These are phyloP conservation scores for Spisula solida DNA, from an alignment of 2,888 invertebrate genomes.

Conservation along the genomic window DNA sequence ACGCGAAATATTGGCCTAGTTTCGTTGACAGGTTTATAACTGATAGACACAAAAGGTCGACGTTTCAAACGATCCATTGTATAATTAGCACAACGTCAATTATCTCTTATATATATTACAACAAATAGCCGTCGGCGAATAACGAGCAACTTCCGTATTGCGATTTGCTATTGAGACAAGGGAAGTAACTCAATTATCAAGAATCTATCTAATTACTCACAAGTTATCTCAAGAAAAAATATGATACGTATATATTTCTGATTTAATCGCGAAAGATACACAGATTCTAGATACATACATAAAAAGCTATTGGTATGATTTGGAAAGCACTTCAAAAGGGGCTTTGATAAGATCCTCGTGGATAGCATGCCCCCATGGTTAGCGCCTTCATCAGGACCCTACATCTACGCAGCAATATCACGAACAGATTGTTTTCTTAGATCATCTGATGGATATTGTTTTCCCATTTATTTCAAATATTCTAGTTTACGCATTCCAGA, in stretches of 20 bases:
- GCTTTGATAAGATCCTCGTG: too few relatives aligned
- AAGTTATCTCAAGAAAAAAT: neutral
- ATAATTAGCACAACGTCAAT: slow-evolving; percentile 49
- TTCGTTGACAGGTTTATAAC: slow-evolving; percentile 44
- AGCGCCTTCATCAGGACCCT: too few relatives aligned
- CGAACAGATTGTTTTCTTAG: too few relatives aligned
- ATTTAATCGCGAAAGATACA: neutral
- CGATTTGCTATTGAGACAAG: neutral
- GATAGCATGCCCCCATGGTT: too few relatives aligned
- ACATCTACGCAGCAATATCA: too few relatives aligned
- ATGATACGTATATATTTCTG: neutral
- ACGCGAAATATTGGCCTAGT: slow-evolving; percentile 49
- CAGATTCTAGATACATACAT: neutral
- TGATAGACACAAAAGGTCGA: slow-evolving; percentile 39
- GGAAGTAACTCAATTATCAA: neutral
- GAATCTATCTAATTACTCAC: neutral
- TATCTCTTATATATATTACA: neutral
- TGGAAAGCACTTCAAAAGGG: neutral
- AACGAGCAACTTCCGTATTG: neutral
- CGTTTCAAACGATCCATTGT: slow-evolving; percentile 35
- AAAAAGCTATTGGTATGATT: neutral
- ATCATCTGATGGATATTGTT: too few relatives aligned
- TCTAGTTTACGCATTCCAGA: too few relatives aligned
- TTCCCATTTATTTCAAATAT: too few relatives aligned
- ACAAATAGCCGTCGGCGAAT: neutral